Evolutionary conservation across 2,888 invertebrate genomes (phyloP).

Genomic region (Neoascia interrupta): DNA sequence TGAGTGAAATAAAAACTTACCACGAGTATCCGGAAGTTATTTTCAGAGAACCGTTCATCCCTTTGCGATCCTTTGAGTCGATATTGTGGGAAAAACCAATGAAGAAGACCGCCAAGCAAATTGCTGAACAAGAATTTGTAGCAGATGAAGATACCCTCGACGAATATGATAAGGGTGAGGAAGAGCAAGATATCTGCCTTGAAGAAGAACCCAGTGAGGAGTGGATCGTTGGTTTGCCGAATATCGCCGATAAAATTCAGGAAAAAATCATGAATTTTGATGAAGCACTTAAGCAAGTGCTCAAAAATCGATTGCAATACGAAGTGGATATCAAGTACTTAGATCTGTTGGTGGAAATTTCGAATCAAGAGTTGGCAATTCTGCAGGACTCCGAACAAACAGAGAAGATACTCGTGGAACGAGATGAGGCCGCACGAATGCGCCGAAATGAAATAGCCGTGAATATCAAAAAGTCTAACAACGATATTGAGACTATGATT

Average conservation of each 20-base stretch:
- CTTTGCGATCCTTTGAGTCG: conserved; percentile 53
- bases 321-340: conserved; percentile 83
- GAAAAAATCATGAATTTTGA: conserved; percentile 85
- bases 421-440: conserved; percentile 82
- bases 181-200: conserved; percentile 67
- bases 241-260: conserved; percentile 83
- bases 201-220: conserved; percentile 54
- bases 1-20: conserved; percentile 72
- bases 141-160: neutral
- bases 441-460: conserved; percentile 82
- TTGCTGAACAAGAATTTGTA: conserved; percentile 46
- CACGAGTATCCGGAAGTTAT: conserved; percentile 76
- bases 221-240: conserved; percentile 80
- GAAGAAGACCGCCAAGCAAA: conserved; percentile 70
- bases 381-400: conserved; percentile 86
- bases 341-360: conserved; percentile 82
- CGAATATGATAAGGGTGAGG: conserved; percentile 34
- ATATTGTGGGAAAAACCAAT: conserved; percentile 66
- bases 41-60: conserved; percentile 72
- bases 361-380: conserved; percentile 87
- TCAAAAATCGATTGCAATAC: conserved; percentile 82
- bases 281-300: conserved; percentile 81
- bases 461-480: conserved; percentile 80
- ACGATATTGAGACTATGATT: conserved; percentile 81
- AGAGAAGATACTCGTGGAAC: conserved; percentile 84